Evolutionary conservation across 2,797 vertebrate genomes (phyloP), one percentile per base, ranked within the genome.

Genomic region (Cyprinodon diabolis): DNA sequence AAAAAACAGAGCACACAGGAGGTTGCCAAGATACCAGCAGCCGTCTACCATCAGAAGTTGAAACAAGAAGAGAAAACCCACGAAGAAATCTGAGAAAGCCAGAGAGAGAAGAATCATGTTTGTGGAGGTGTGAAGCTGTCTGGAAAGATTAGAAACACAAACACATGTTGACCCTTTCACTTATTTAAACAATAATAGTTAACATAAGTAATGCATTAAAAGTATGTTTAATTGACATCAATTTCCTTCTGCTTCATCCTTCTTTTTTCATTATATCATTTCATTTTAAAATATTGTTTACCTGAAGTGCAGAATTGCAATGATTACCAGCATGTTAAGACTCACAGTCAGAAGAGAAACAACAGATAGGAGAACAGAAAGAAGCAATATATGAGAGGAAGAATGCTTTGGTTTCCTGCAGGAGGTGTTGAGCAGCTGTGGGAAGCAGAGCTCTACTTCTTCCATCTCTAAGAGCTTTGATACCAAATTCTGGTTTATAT

Each of bases 61-160:
- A 48, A 87, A 78, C 0, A 90, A 78, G 52, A 86, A 25, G 6
- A 89, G 11, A 21, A 90, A 25, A 30, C 89, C 87, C 3, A 89
- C 81, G 0, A 89, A 54, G 47, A 90, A 75, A 52, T 90, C 87
- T 0, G 85, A 74, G 21, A 75, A 65, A n/a, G 84, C 87, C 82
- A 90, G 81, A 15, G 85, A 89, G 60, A 90, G 85, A 10, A 90
- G 74, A 40, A 90, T 66, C 63, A 85, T 60, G 79, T 90, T 90
- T 74, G 87, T 87, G 74, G 87, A 72, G 2, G 74, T 86, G 37
- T 85, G 87, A 17, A 90, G 87, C 82, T 90, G 82, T 77, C 89
- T 90, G 82, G 0, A 67, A 45, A 66, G 52, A 54, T n/a, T n/a
- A n/a, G 21, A 48, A 43, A 58, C 40, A 57, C 74, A 63, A 17